These are phyloP conservation scores for Calyptomena viridis DNA, from an alignment of 2,113 vertebrate genomes.

Conservation along the genomic window DNA sequence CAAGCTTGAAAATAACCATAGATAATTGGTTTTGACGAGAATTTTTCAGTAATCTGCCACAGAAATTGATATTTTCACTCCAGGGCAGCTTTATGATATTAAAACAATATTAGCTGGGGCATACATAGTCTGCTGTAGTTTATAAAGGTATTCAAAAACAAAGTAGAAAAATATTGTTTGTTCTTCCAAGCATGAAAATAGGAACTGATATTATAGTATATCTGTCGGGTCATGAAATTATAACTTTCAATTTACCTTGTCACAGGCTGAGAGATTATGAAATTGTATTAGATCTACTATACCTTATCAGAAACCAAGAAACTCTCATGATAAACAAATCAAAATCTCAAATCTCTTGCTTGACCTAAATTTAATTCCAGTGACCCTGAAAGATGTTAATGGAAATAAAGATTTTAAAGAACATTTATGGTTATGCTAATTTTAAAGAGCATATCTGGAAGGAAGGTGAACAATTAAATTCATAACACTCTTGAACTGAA, in stretches of 20 bases:
- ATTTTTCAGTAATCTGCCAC: slow-evolving; percentile 42
- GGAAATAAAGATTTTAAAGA: slow-evolving; percentile 47
- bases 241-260: slow-evolving; percentile 18
- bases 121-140: neutral
- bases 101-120: slow-evolving; percentile 18
- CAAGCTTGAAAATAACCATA: slow-evolving; percentile 46
- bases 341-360: slow-evolving; percentile 32
- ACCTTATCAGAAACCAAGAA: slow-evolving; percentile 39
- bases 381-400: slow-evolving; percentile 3
- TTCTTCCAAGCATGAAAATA: slow-evolving; percentile 23
- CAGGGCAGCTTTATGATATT: slow-evolving; percentile 23
- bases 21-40: slow-evolving; percentile 45
- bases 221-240: neutral
- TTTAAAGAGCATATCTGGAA: slow-evolving; percentile 17
- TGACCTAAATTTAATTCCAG: slow-evolving; percentile 37
- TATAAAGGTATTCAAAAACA: slow-evolving; percentile 5
- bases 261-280: neutral
- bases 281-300: slow-evolving; percentile 24
- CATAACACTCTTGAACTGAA: slow-evolving; percentile 6
- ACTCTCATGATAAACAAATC: slow-evolving; percentile 24
- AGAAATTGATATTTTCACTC: slow-evolving; percentile 44
- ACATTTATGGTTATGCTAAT: neutral
- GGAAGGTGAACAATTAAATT: slow-evolving; percentile 48
- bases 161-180: slow-evolving; percentile 11
- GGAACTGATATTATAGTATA: neutral